phyloP scores from a whole-genome alignment of 2,113 vertebrate genomes.

The Monarcha castaneiventris region DNA sequence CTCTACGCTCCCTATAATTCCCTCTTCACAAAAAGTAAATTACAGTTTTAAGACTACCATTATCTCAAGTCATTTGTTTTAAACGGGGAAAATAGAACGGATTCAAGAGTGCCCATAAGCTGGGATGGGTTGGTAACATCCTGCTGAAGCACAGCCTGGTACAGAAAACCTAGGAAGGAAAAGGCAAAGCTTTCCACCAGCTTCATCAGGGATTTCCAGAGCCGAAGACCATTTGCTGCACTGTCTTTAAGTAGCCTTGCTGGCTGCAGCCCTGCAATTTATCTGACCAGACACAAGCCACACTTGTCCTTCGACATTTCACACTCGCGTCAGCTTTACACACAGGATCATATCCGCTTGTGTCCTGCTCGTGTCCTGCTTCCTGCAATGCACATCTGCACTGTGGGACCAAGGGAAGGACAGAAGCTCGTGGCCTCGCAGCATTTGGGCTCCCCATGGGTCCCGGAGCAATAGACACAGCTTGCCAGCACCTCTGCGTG shows the following conservation, averaged over 20 bases:
- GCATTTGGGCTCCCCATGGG: not conserved
- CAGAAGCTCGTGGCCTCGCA: not conserved
- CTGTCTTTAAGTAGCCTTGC: not conserved
- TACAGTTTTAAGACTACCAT: slow-evolving; percentile 57
- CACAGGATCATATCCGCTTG: accelerated
- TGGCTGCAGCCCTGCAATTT: not conserved
- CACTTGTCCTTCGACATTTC: not conserved
- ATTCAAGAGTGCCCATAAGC: not conserved
- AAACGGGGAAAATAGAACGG: not conserved
- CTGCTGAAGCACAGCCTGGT: not conserved
- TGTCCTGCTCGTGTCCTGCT: not conserved
- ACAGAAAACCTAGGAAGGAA: not conserved
- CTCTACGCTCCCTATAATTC: slow-evolving; percentile 38
- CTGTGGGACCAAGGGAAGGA: accelerated
- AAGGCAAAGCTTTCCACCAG: not conserved
- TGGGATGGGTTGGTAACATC: not conserved
- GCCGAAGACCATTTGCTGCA: not conserved
- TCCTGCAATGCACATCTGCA: not conserved
- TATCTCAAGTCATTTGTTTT: slow-evolving; percentile 55
- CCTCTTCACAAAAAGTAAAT: slow-evolving; percentile 48
- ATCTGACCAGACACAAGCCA: not conserved
- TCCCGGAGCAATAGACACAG: not conserved
- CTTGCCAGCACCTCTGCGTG: not conserved
- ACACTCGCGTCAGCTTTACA: not conserved
- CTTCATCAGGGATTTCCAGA: not conserved